Conservation (phyloP, 1,140 invertebrate genomes). For the Polypedilum vanderplanki region DNA sequence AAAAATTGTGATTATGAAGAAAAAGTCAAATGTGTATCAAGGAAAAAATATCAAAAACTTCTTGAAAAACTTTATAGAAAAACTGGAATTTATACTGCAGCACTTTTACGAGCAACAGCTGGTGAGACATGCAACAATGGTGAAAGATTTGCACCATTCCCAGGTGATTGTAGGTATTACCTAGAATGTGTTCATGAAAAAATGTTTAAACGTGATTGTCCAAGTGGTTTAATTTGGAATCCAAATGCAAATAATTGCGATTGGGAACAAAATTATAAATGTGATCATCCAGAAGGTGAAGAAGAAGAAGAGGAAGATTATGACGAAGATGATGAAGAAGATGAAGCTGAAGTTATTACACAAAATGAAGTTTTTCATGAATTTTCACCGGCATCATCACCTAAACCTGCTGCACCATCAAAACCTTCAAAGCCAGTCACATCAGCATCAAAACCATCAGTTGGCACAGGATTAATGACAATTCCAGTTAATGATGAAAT, state of each 20-base stretch:
- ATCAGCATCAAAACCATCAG: conserved; percentile 35
- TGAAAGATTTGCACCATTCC: conserved; percentile 56
- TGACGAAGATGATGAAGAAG: conserved; percentile 2
- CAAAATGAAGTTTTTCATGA: conserved; percentile 25
- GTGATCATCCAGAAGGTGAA: background rate
- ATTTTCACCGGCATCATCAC: conserved; percentile 35
- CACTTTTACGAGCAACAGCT: conserved; percentile 35
- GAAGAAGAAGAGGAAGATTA: background rate
- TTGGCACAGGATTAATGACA: conserved; percentile 29
- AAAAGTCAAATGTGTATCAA: conserved; percentile 41
- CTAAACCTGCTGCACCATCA: conserved; percentile 40
- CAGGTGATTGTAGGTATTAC: conserved; percentile 65
- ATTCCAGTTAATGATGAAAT: conserved; percentile 37
- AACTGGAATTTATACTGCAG: background rate
- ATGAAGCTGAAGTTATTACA: conserved; percentile 30
- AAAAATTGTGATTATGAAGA: conserved; percentile 57
- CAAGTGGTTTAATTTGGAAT: conserved; percentile 67
- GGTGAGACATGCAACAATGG: conserved; percentile 50
- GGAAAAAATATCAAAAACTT: conserved; percentile 34
- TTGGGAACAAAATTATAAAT: conserved; percentile 54
- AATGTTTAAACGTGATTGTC: conserved; percentile 38
- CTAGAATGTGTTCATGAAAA: conserved; percentile 71
- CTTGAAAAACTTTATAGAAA: conserved; percentile 35
- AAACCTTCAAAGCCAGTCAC: conserved; percentile 36
- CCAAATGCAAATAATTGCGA: conserved; percentile 58